Evolutionary conservation across 1,140 invertebrate genomes (phyloP).

Genomic region (Calliphora vicina): DNA sequence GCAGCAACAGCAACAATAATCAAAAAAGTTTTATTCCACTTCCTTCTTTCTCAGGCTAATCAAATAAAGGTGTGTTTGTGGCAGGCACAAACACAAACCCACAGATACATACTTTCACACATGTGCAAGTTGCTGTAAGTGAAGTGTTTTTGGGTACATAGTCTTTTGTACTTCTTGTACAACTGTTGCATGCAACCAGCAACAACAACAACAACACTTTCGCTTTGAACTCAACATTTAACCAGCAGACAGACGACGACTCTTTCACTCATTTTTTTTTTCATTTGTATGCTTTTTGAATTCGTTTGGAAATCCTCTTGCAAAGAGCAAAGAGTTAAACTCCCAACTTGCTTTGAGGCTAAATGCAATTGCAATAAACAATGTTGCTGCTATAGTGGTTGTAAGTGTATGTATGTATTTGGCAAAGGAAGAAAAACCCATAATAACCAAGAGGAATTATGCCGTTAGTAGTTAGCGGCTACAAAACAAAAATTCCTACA

Average conservation of each 20-base stretch:
- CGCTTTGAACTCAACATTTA: constrained; percentile 15
- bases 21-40: background rate
- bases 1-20: background rate
- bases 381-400: background rate
- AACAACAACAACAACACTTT: background rate
- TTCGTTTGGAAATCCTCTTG: no score
- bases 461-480: constrained; percentile 27
- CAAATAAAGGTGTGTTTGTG: constrained; percentile 16
- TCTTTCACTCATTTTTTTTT: background rate
- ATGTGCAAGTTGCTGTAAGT: background rate
- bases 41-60: background rate
- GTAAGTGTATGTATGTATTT: background rate
- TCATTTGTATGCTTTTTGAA: no score
- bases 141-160: background rate
- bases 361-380: background rate
- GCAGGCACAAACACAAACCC: background rate
- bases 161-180: constrained; percentile 9
- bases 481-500: background rate
- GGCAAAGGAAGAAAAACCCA: background rate
- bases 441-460: background rate
- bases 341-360: background rate
- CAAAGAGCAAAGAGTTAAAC: background rate
- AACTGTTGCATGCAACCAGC: constrained; percentile 24
- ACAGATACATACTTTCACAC: background rate
- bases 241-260: background rate